Conservation (phyloP, 2,113 vertebrate species). For the Xerus inauris region DNA sequence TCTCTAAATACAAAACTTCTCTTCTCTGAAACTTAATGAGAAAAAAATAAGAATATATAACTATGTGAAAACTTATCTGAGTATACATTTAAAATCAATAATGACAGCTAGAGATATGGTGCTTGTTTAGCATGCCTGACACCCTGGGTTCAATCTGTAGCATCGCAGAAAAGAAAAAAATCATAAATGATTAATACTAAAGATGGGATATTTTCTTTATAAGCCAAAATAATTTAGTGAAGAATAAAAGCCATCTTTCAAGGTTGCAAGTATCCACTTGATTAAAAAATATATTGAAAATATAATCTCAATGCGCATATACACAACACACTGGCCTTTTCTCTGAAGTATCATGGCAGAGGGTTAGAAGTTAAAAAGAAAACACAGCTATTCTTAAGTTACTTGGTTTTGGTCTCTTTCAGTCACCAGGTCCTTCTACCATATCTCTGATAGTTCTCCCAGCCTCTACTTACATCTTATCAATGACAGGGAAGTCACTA, state of each 20-base stretch:
- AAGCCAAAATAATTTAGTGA: not conserved
- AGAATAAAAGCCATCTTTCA: not conserved
- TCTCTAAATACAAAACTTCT: conserved; percentile 61
- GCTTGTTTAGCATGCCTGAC: not conserved
- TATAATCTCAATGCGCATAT: not conserved
- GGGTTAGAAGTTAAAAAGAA: not conserved
- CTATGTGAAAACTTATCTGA: conserved; percentile 18
- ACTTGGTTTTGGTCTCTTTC: not conserved
- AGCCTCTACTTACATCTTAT: not conserved
- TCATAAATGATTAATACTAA: conserved; percentile 4
- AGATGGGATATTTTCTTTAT: not conserved
- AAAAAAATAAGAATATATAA: not conserved
- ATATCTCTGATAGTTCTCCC: not conserved
- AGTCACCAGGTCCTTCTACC: not conserved
- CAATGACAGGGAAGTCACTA: not conserved
- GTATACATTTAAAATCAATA: not conserved
- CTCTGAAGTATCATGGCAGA: not conserved
- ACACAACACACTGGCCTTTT: not conserved
- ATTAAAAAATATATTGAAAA: conserved; percentile 43
- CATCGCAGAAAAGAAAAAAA: not conserved
- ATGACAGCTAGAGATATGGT: not conserved
- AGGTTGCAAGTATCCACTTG: not conserved
- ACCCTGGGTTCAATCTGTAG: not conserved
- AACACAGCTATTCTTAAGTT: not conserved
- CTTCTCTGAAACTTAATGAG: not conserved